phyloP scores from a whole-genome alignment of 2,113 vertebrate genomes.

The Anguilla rostrata region DNA sequence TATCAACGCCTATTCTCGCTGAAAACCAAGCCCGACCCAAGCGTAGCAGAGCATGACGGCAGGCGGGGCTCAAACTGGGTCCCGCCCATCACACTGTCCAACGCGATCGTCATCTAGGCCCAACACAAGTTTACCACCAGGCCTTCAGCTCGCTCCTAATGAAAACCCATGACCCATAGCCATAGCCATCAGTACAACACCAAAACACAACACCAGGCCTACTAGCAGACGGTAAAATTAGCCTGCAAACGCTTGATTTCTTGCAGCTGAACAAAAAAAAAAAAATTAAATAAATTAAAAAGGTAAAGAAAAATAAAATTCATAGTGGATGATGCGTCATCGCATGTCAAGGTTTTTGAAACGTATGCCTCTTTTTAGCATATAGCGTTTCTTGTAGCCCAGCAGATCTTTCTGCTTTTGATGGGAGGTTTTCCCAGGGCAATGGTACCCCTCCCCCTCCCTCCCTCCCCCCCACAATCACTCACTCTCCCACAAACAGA shows the following conservation, averaged over 20 bases:
- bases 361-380: background rate
- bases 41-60: too few species aligned
- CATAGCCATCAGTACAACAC: background rate
- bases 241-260: background rate
- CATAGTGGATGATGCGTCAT: conserved; percentile 3
- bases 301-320: background rate
- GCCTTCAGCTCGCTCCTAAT: background rate
- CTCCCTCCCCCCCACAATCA: background rate
- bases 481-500: background rate
- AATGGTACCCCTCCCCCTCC: background rate
- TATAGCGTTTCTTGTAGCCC: background rate
- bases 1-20: background rate
- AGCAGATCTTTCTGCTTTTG: background rate
- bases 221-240: background rate
- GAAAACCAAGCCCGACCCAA: background rate
- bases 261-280: background rate
- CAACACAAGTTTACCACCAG: background rate
- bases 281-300: background rate
- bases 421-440: background rate
- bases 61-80: background rate
- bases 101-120: too few species aligned
- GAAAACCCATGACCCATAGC: background rate
- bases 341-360: background rate
- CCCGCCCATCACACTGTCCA: too few species aligned
- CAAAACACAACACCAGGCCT: background rate